phyloP scores from a whole-genome alignment of 2,888 invertebrate species.

The Polia nebulosa region DNA sequence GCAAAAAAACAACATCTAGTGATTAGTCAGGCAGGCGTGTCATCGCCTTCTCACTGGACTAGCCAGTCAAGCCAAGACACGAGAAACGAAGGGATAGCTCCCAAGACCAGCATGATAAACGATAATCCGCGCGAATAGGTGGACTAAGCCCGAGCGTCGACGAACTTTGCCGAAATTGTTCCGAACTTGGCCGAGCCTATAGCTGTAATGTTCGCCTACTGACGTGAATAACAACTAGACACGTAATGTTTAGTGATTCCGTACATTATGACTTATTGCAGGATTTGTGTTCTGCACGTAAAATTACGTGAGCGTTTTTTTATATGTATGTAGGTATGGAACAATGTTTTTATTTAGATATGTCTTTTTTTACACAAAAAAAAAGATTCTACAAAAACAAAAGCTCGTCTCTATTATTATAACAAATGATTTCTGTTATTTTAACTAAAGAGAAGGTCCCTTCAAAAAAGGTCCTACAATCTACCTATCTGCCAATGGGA shows the following conservation, averaged over 20 bases:
- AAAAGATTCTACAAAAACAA: neutral
- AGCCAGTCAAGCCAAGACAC: conserved; percentile 20
- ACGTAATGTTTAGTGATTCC: conserved; percentile 57
- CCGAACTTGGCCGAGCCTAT: conserved; percentile 32
- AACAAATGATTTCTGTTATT: neutral
- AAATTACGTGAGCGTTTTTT: conserved; percentile 42
- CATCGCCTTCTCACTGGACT: conserved; percentile 11
- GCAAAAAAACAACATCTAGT: conserved; percentile 7
- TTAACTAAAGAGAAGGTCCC: too few species aligned
- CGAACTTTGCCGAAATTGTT: conserved; percentile 15
- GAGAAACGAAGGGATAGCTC: neutral
- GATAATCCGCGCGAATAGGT: conserved; percentile 30
- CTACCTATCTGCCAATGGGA: too few species aligned
- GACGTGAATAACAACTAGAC: conserved; percentile 61
- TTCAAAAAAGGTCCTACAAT: too few species aligned
- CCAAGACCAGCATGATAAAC: conserved; percentile 34
- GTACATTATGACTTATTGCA: conserved; percentile 56
- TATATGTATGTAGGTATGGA: too few species aligned
- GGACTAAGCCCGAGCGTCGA: conserved; percentile 3
- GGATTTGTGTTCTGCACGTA: conserved; percentile 46
- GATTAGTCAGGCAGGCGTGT: neutral
- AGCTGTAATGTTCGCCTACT: conserved; percentile 47
- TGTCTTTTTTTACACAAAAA: conserved; percentile 10
- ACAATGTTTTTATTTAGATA: conserved; percentile 18
- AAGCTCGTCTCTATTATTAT: neutral